phyloP scores from a whole-genome alignment of 2,113 vertebrate species.

The Artemisiospiza belli region DNA sequence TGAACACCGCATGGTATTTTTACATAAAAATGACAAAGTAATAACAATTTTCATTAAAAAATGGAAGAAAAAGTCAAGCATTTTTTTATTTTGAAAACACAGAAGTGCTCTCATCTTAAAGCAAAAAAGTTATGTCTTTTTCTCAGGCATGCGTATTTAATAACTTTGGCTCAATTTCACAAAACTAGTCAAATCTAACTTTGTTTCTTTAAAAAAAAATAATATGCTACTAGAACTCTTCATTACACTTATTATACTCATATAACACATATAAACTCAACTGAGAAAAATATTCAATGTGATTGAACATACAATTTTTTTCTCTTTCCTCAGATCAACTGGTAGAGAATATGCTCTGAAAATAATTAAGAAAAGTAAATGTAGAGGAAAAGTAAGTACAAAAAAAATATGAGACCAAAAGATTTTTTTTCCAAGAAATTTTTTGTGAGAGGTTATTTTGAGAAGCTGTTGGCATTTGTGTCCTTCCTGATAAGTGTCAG shows the following conservation, averaged over 20 bases:
- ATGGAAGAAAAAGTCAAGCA: neutral
- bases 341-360: constrained; percentile 96
- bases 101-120: neutral
- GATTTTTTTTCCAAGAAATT: neutral
- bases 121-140: neutral
- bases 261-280: neutral
- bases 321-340: constrained; percentile 80
- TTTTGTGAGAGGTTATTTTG: neutral
- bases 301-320: neutral
- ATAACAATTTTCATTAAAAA: neutral
- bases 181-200: neutral
- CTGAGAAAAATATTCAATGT: neutral
- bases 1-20: neutral
- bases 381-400: constrained; percentile 91
- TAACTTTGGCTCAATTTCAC: neutral
- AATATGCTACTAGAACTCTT: neutral
- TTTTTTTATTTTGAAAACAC: neutral
- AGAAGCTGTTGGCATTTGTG: neutral
- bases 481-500: neutral
- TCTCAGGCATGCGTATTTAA: neutral
- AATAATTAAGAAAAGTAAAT: constrained; percentile 98
- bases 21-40: neutral
- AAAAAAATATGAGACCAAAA: neutral
- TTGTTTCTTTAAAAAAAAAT: neutral
- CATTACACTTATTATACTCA: neutral